Evolutionary conservation across 2,888 invertebrate genomes (phyloP).

Genomic region (Electrophaes corylata): DNA sequence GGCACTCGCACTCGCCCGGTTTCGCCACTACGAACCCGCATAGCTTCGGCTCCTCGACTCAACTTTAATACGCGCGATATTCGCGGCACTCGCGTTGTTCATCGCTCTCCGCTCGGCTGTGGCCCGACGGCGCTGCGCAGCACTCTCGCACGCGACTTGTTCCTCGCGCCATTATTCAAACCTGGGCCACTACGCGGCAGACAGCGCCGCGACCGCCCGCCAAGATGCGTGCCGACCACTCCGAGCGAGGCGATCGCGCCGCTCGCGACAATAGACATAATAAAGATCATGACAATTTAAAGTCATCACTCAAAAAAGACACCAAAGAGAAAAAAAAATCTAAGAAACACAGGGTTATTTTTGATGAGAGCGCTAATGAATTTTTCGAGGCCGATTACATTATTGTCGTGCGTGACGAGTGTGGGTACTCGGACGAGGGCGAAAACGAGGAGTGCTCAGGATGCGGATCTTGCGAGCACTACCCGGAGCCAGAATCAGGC

Average conservation of each 20-base stretch:
- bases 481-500: constrained; percentile 91
- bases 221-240: constrained; percentile 80
- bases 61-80: background rate
- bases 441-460: constrained; percentile 89
- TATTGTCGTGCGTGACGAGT: constrained; percentile 94
- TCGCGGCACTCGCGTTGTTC: constrained; percentile 17
- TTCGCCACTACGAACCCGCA: constrained; percentile 4
- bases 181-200: constrained; percentile 58
- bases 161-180: constrained; percentile 36
- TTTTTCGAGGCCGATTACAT: constrained; percentile 97
- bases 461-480: constrained; percentile 79
- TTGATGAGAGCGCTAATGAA: constrained; percentile 95
- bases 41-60: constrained; percentile 1
- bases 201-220: constrained; percentile 68
- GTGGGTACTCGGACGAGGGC: constrained; percentile 91
- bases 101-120: constrained; percentile 51
- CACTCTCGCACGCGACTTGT: constrained; percentile 30
- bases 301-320: constrained; percentile 90
- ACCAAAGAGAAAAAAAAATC: constrained; percentile 78
- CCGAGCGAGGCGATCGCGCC: constrained; percentile 60
- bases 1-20: constrained; percentile 67
- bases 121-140: constrained; percentile 25
- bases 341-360: constrained; percentile 92
- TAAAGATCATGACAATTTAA: constrained; percentile 86
- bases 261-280: constrained; percentile 83